Percentiles rank a stretch among this genome's conserved stretches.
Evolutionary conservation across 2,888 invertebrate genomes (phyloP).

Genomic region (Orthonevra nobilis): DNA sequence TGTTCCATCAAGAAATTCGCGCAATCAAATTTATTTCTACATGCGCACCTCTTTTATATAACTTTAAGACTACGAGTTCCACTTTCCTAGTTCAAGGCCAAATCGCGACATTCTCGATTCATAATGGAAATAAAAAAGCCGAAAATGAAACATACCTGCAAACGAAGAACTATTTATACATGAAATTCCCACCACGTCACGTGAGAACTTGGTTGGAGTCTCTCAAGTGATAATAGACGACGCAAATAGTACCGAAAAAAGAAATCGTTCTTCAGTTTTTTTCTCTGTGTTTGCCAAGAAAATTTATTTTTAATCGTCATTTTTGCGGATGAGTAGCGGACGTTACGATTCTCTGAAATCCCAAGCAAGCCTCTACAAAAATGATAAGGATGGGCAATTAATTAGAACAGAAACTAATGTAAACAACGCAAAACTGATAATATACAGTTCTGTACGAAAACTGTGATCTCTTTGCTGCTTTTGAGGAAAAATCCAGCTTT

Average conservation of each 20-base stretch:
- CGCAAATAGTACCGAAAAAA: background rate
- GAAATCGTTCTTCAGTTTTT: background rate
- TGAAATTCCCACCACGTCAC: slow-evolving; percentile 1
- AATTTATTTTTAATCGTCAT: slow-evolving; percentile 1
- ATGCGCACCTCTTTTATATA: background rate
- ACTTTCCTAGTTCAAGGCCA: background rate
- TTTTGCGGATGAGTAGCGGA: background rate
- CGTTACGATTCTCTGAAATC: background rate
- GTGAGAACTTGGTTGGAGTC: slow-evolving; percentile 3
- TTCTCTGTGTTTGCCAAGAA: background rate
- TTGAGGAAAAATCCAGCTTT: no score
- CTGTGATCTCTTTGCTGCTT: no score
- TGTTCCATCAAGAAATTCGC: no score
- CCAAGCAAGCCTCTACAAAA: background rate
- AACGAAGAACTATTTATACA: slow-evolving; percentile 8
- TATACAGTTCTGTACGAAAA: no score
- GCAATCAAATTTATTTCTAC: no score
- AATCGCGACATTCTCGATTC: slow-evolving; percentile 6
- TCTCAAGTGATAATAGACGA: slow-evolving; percentile 8
- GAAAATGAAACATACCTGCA: background rate
- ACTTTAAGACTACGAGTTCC: no score
- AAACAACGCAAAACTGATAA: no score
- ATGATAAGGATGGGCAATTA: background rate
- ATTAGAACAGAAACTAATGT: no score
- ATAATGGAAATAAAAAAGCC: background rate